Evolutionary conservation across 2,797 vertebrate genomes (phyloP).

Genomic region (Bradypodion ventrale): DNA sequence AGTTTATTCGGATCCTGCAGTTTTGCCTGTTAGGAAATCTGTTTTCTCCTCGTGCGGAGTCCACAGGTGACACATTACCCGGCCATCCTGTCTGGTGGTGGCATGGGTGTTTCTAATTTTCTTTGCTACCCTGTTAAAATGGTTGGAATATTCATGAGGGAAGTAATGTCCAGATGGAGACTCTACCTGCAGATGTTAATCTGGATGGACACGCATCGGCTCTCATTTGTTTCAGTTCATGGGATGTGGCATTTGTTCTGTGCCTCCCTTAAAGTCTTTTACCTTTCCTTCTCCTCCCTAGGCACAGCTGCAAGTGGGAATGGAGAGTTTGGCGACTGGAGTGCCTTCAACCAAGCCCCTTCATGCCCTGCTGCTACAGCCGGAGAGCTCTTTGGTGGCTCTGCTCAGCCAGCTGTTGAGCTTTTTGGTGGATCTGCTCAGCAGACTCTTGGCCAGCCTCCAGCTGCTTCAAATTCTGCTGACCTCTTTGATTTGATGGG

Average conservation of each 20-base stretch:
- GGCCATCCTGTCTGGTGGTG: slow-evolving; percentile 48
- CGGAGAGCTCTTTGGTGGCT: slow-evolving; percentile 70
- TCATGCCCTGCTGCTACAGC: slow-evolving; percentile 76
- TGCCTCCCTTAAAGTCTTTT: slow-evolving; percentile 55
- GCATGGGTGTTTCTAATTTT: slow-evolving; percentile 55
- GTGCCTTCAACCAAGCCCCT: slow-evolving; percentile 86
- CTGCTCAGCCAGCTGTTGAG: slow-evolving; percentile 76
- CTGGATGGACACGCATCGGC: slow-evolving; percentile 86
- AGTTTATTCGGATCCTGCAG: slow-evolving; percentile 13
- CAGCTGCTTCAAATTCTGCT: slow-evolving; percentile 78
- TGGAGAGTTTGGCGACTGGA: slow-evolving; percentile 96
- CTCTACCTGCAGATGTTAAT: slow-evolving; percentile 90
- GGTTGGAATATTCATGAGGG: slow-evolving; percentile 80
- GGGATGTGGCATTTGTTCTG: slow-evolving; percentile 60
- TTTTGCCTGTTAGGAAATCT: slow-evolving; percentile 46
- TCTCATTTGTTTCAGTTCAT: slow-evolving; percentile 85
- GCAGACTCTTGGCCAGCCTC: slow-evolving; percentile 66
- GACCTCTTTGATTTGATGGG: slow-evolving; percentile 94
- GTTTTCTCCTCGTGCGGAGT: slow-evolving; percentile 44
- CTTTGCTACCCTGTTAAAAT: slow-evolving; percentile 68
- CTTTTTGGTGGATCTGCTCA: slow-evolving; percentile 79
- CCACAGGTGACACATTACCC: slow-evolving; percentile 56
- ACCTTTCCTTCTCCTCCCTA: slow-evolving; percentile 51
- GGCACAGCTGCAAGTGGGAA: slow-evolving; percentile 81
- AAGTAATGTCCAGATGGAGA: slow-evolving; percentile 85